Conservation (phyloP, 2,888 invertebrate species). For the Tridacna gigas region DNA sequence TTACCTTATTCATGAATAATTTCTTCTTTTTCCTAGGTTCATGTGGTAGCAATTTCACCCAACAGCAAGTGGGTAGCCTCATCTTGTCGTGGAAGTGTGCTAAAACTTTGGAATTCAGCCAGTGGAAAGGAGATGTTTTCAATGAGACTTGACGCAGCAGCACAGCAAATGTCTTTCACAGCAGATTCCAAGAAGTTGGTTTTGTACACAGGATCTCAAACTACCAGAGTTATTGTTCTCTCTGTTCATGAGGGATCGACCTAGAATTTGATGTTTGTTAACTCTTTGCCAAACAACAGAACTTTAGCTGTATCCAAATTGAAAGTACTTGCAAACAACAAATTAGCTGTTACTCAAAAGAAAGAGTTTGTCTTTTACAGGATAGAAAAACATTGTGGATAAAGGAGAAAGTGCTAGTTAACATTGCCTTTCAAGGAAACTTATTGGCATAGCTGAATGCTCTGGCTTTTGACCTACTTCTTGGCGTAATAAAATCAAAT, state of each 20-base stretch:
- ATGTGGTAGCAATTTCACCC: slow-evolving; percentile 61
- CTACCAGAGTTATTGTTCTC: slow-evolving; percentile 66
- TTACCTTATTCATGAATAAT: no score
- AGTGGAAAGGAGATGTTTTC: slow-evolving; percentile 68
- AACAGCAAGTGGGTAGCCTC: slow-evolving; percentile 72
- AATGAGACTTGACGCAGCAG: slow-evolving; percentile 61
- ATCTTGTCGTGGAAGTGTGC: slow-evolving; percentile 62
- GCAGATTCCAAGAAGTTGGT: slow-evolving; percentile 68
- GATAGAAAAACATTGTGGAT: neutral
- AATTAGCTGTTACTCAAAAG: no score
- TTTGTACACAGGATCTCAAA: slow-evolving; percentile 60
- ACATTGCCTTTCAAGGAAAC: no score
- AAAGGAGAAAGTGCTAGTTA: neutral
- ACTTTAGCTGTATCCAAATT: no score
- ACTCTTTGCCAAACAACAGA: no score
- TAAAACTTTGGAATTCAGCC: slow-evolving; percentile 73
- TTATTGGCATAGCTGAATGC: no score
- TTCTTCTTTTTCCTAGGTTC: slow-evolving; percentile 66
- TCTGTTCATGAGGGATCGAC: neutral
- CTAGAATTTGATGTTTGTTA: no score
- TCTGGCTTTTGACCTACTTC: no score
- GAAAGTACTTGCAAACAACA: no score
- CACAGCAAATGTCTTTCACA: slow-evolving; percentile 66
- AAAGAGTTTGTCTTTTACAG: no score
- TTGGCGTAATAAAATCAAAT: no score